Conservation (phyloP, 2,888 invertebrate species). For the Hyalella azteca region DNA sequence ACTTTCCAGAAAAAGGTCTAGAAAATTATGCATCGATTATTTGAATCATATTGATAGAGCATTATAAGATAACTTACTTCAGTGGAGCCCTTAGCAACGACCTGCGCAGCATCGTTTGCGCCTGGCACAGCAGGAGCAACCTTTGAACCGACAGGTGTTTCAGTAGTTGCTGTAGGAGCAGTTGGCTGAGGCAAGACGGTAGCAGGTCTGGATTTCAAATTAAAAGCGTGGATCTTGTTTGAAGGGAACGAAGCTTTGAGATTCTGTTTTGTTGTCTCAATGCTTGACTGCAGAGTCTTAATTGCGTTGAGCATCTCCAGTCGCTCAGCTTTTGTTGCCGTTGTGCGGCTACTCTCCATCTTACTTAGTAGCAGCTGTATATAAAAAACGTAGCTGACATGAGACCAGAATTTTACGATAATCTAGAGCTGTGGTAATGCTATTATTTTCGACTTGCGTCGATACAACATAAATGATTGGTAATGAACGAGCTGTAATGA, state of each 20-base stretch:
- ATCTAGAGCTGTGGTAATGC: too few species aligned
- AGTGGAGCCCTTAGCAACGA: constrained; percentile 7
- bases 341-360: background rate
- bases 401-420: too few species aligned
- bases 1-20: too few species aligned
- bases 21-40: background rate
- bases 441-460: too few species aligned
- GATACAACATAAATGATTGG: too few species aligned
- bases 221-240: background rate
- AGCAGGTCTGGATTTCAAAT: background rate
- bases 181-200: background rate
- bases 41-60: background rate
- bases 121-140: background rate
- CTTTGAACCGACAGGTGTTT: background rate
- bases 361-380: constrained; percentile 15
- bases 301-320: constrained; percentile 18
- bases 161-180: background rate
- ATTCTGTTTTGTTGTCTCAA: background rate
- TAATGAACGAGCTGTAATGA: too few species aligned
- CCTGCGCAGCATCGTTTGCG: background rate
- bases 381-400: too few species aligned
- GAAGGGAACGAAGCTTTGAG: background rate
- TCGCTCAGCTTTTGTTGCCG: background rate
- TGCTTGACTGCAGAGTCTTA: background rate
- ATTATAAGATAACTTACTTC: background rate